Evolutionary conservation across 2,888 invertebrate species (phyloP).

Genomic region (Tromatobia lineatoria): DNA sequence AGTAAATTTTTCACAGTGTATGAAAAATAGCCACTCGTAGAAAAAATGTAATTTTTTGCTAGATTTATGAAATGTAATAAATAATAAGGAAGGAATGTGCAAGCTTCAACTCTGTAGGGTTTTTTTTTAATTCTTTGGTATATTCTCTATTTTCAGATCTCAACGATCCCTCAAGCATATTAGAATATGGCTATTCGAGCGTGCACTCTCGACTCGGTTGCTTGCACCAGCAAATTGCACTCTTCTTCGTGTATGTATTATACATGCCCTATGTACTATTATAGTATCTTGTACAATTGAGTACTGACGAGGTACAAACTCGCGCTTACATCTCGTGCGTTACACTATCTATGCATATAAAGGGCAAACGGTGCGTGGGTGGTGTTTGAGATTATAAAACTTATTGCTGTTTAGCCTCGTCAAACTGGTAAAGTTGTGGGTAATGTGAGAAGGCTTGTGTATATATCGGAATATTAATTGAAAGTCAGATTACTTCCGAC

Average conservation of each 20-base stretch:
- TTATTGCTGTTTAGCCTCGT: slow-evolving; percentile 30
- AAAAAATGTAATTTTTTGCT: too few relatives aligned
- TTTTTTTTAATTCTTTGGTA: slow-evolving; percentile 8
- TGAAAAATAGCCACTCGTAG: too few relatives aligned
- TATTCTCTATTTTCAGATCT: slow-evolving; percentile 23
- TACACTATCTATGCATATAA: slow-evolving; percentile 26
- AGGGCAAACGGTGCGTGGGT: slow-evolving; percentile 45
- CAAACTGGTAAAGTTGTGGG: slow-evolving; percentile 2
- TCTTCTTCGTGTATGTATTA: slow-evolving; percentile 27
- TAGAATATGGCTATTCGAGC: slow-evolving; percentile 61
- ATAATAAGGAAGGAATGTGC: too few relatives aligned
- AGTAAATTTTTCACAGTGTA: too few relatives aligned
- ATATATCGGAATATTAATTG: slow-evolving; percentile 3
- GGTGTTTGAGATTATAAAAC: slow-evolving; percentile 29
- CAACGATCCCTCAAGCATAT: slow-evolving; percentile 38
- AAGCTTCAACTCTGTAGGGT: too few relatives aligned
- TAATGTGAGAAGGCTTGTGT: not conserved
- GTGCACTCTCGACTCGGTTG: slow-evolving; percentile 60
- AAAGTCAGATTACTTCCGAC: slow-evolving; percentile 29
- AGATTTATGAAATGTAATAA: too few relatives aligned
- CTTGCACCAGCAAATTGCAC: slow-evolving; percentile 65
- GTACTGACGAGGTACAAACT: slow-evolving; percentile 55
- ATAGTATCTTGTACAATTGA: slow-evolving; percentile 54
- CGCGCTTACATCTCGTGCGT: slow-evolving; percentile 21
- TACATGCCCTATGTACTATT: slow-evolving; percentile 39